Evolutionary conservation across 2,888 invertebrate species (phyloP).

Genomic region (Cataglyphis albicans): DNA sequence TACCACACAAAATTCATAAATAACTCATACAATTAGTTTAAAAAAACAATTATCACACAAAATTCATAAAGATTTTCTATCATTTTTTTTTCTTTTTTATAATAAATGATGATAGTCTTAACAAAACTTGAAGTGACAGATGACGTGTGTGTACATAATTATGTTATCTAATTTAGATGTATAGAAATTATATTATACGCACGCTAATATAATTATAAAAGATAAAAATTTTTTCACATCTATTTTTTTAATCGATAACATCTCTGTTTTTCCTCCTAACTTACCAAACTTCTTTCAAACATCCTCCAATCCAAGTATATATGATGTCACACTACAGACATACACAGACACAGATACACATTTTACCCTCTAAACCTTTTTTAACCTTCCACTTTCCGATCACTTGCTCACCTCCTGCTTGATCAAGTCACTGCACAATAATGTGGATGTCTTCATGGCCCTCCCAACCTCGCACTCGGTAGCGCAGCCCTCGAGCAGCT

Average conservation of each 20-base stretch:
- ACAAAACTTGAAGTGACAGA: background rate
- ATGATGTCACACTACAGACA: slow-evolving; percentile 5
- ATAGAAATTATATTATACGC: background rate
- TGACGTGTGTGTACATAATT: background rate
- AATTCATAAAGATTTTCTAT: background rate
- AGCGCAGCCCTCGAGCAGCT: slow-evolving; percentile 61
- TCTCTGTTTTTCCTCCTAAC: background rate
- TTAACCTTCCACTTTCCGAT: background rate
- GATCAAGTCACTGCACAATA: slow-evolving; percentile 77
- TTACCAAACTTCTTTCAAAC: slow-evolving; percentile 24
- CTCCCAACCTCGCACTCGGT: slow-evolving; percentile 66
- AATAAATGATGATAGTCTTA: background rate
- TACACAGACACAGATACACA: background rate
- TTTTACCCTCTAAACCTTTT: slow-evolving; percentile 1
- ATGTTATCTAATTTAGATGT: background rate
- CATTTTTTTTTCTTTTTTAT: background rate
- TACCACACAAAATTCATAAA: background rate
- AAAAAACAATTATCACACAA: background rate
- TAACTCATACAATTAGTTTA: background rate
- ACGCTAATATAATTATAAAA: background rate
- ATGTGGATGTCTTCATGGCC: slow-evolving; percentile 82
- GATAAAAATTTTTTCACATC: background rate
- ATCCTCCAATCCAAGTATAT: slow-evolving; percentile 4
- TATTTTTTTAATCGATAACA: background rate
- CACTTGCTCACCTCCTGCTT: slow-evolving; percentile 82